Evolutionary conservation across 1,140 invertebrate species (phyloP).

Genomic region (Drosophila prosaltans): DNA sequence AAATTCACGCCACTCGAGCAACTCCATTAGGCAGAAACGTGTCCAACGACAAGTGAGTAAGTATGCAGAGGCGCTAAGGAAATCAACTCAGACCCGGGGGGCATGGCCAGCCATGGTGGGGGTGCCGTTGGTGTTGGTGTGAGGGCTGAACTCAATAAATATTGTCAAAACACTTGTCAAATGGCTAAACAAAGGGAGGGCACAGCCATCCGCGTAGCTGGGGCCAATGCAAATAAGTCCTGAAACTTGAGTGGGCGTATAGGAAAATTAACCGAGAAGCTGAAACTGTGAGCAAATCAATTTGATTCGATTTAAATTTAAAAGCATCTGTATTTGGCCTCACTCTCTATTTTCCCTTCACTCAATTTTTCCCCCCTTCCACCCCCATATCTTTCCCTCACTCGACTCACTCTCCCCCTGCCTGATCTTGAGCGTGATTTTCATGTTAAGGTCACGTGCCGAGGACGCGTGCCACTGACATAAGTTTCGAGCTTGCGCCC

Average conservation of each 20-base stretch:
- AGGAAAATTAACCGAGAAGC: slow-evolving; percentile 52
- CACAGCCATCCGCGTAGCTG: slow-evolving; percentile 33
- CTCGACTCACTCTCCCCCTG: slow-evolving; percentile 16
- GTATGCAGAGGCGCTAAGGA: slow-evolving; percentile 53
- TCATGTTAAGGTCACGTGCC: slow-evolving; percentile 78
- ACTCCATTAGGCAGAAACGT: slow-evolving; percentile 81
- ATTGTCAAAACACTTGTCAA: slow-evolving; percentile 82
- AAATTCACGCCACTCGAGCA: slow-evolving; percentile 81
- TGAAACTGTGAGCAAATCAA: slow-evolving; percentile 70
- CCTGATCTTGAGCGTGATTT: slow-evolving; percentile 73
- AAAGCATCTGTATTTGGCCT: slow-evolving; percentile 65
- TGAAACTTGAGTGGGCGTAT: slow-evolving; percentile 44
- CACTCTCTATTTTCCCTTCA: slow-evolving; percentile 9
- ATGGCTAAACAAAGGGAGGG: slow-evolving; percentile 69
- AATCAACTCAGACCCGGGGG: slow-evolving; percentile 67
- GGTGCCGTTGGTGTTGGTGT: slow-evolving; percentile 8
- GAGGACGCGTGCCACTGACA: slow-evolving; percentile 70
- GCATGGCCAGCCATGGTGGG: background rate
- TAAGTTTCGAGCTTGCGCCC: slow-evolving; percentile 69
- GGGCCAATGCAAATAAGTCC: slow-evolving; percentile 41
- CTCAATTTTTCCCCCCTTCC: background rate
- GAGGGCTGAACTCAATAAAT: slow-evolving; percentile 66
- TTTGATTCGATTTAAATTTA: slow-evolving; percentile 82
- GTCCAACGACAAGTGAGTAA: slow-evolving; percentile 59
- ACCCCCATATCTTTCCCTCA: slow-evolving; percentile 18